These are phyloP conservation scores for Herpetotheres cachinnans DNA, from an alignment of 2,113 vertebrate genomes.

Conservation along the genomic window DNA sequence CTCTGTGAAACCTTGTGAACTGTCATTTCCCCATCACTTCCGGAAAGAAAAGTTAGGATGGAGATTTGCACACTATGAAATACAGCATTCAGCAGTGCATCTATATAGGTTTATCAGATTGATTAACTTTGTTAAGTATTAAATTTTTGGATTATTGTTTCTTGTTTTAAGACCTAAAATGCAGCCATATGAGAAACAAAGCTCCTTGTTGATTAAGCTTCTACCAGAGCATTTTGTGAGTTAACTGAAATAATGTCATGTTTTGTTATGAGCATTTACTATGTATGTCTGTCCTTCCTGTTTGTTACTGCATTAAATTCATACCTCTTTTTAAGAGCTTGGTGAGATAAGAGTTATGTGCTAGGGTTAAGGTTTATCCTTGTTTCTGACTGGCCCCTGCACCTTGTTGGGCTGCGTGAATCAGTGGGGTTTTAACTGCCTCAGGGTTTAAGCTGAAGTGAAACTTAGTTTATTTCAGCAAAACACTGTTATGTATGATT, in stretches of 20 bases:
- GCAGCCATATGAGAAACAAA: neutral
- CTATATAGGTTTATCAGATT: neutral
- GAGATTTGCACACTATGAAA: neutral
- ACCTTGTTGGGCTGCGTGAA: neutral
- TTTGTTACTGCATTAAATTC: neutral
- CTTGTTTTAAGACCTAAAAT: neutral
- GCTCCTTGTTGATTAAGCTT: neutral
- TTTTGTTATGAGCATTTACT: neutral
- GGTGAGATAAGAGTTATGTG: neutral
- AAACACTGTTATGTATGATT: neutral
- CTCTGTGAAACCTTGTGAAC: neutral
- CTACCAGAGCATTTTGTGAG: neutral
- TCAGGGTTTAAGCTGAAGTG: neutral
- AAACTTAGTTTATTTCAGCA: neutral
- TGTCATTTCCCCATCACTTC: neutral
- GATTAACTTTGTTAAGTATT: neutral
- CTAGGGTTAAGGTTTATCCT: neutral
- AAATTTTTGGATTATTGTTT: neutral
- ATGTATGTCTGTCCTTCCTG: neutral
- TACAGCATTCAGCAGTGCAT: neutral
- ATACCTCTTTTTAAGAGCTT: neutral
- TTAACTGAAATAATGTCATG: neutral
- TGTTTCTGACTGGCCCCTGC: neutral
- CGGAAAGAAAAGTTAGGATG: neutral
- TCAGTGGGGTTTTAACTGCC: neutral